Percentiles rank a stretch among this genome's conserved stretches.
Evolutionary conservation across 1,140 invertebrate species (phyloP).

Genomic region (Sipha flava): DNA sequence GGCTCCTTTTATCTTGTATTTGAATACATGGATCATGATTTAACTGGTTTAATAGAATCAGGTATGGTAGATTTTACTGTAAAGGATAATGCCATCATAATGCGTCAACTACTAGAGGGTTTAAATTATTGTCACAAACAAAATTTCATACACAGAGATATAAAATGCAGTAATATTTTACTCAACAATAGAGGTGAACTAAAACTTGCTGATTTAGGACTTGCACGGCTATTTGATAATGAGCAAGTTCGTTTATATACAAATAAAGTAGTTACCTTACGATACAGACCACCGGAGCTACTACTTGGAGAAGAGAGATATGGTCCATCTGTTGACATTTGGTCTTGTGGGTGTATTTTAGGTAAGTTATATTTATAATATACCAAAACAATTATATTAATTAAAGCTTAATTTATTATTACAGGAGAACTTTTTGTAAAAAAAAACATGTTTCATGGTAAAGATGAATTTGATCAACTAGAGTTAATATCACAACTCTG

Average conservation of each 20-base stretch:
- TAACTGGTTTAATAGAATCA: slow-evolving; percentile 96
- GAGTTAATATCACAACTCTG: slow-evolving; percentile 92
- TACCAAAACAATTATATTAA: background rate
- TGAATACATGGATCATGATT: slow-evolving; percentile 99
- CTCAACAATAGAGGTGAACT: slow-evolving; percentile 99
- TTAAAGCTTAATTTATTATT: background rate
- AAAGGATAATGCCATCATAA: slow-evolving; percentile 92
- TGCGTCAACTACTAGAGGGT: slow-evolving; percentile 96
- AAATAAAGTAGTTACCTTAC: slow-evolving; percentile 97
- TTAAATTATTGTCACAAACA: slow-evolving; percentile 96
- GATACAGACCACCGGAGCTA: slow-evolving; percentile 97
- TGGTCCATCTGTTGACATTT: slow-evolving; percentile 96
- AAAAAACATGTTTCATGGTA: slow-evolving; percentile 90
- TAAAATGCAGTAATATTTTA: slow-evolving; percentile 99
- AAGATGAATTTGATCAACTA: slow-evolving; percentile 88
- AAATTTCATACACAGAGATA: slow-evolving; percentile 97
- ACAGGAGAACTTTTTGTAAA: slow-evolving; percentile 75
- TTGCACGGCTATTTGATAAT: slow-evolving; percentile 90
- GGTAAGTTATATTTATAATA: slow-evolving; percentile 50
- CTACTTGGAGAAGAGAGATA: slow-evolving; percentile 95
- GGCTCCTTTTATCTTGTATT: slow-evolving; percentile 99
- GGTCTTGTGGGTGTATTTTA: slow-evolving; percentile 98
- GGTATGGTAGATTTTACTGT: slow-evolving; percentile 94
- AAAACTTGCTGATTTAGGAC: slow-evolving; percentile 96
- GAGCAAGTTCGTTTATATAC: slow-evolving; percentile 94